These are phyloP conservation scores for Agrochola macilenta DNA, from an alignment of 2,888 invertebrate genomes.

Conservation along the genomic window DNA sequence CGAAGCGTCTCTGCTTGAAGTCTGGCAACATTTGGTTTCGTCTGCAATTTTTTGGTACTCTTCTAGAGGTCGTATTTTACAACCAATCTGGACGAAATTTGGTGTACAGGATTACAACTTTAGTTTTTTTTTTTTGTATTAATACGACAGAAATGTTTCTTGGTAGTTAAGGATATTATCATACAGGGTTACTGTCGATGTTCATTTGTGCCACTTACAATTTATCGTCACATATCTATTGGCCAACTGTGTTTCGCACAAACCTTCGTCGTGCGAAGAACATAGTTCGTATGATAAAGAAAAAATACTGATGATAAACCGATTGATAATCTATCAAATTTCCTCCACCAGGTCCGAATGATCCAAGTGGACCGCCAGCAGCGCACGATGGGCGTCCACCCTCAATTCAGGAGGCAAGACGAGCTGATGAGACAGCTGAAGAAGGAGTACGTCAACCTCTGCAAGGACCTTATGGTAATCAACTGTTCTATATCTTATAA, in stretches of 20 bases:
- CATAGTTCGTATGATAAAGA: background rate
- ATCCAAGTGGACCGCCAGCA: slow-evolving; percentile 82
- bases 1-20: no score
- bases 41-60: no score
- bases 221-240: background rate
- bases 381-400: slow-evolving; percentile 82
- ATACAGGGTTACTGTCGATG: no score
- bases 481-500: background rate
- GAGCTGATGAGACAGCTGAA: slow-evolving; percentile 78
- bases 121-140: no score
- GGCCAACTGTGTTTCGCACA: background rate
- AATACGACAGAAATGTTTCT: background rate
- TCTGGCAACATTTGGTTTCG: no score
- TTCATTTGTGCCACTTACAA: no score
- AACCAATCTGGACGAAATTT: no score
- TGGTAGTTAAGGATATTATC: no score
- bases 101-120: no score
- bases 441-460: slow-evolving; percentile 78
- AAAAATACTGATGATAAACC: background rate
- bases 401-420: slow-evolving; percentile 82
- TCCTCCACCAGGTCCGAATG: slow-evolving; percentile 77
- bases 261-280: background rate
- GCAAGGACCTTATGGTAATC: slow-evolving; percentile 80
- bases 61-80: no score
- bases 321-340: background rate